Evolutionary conservation across 2,888 invertebrate species (phyloP).

Genomic region (Chrysopilus asiliformis): DNA sequence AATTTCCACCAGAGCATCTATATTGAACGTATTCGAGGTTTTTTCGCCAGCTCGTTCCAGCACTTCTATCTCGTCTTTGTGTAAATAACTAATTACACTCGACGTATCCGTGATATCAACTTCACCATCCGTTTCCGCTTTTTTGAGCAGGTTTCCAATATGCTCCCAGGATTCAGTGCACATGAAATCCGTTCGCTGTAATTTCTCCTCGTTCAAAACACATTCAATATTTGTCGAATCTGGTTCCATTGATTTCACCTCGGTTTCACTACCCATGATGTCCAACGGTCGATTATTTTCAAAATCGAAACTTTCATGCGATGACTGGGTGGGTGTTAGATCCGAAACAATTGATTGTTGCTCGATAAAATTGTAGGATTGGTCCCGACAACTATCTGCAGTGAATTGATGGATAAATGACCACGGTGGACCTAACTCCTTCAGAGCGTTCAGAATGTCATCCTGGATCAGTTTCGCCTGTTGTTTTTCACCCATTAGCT

Average conservation of each 20-base stretch:
- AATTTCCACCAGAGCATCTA: slow-evolving; percentile 8
- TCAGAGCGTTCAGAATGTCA: slow-evolving; percentile 16
- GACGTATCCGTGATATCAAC: slow-evolving; percentile 8
- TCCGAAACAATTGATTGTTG: slow-evolving; percentile 15
- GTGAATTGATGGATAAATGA: slow-evolving; percentile 21
- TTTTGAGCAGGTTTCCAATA: background rate
- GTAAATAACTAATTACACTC: slow-evolving; percentile 11
- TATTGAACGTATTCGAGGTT: slow-evolving; percentile 2
- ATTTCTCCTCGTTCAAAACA: background rate
- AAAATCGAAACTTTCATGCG: slow-evolving; percentile 15
- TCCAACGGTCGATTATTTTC: background rate
- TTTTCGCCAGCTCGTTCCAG: slow-evolving; percentile 6
- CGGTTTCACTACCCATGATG: too few species aligned
- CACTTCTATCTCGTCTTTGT: slow-evolving; percentile 7
- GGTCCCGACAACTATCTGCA: slow-evolving; percentile 11
- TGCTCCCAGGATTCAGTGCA: too few species aligned
- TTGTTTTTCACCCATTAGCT: slow-evolving; percentile 5
- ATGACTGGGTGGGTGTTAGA: slow-evolving; percentile 10
- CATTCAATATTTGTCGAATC: background rate
- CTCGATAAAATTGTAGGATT: slow-evolving; percentile 21
- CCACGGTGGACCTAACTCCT: slow-evolving; percentile 20
- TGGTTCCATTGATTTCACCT: background rate
- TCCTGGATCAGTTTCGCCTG: slow-evolving; percentile 7
- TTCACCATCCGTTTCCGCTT: slow-evolving; percentile 5
- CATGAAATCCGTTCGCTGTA: background rate